Percentiles rank a stretch among this genome's conserved stretches.
Evolutionary conservation across 2,797 vertebrate genomes (phyloP).

Genomic region (Microctenopoma steveboyesi): DNA sequence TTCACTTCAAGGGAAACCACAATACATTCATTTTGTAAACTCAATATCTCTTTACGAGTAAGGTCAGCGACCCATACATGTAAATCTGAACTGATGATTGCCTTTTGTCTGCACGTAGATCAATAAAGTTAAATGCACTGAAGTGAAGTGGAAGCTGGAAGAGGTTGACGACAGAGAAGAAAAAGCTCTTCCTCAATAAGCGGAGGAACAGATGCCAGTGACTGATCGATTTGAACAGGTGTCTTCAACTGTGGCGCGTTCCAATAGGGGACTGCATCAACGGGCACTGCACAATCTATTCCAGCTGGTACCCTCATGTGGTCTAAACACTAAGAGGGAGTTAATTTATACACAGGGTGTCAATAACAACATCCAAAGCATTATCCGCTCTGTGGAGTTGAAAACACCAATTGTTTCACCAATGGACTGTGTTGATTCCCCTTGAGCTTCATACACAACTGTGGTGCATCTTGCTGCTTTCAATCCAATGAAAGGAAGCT

Average conservation of each 20-base stretch:
- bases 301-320: slow-evolving; percentile 64
- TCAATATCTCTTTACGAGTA: slow-evolving; percentile 90
- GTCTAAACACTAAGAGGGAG: slow-evolving; percentile 66
- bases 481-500: slow-evolving; percentile 10
- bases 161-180: slow-evolving; percentile 61
- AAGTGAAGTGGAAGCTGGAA: slow-evolving; percentile 55
- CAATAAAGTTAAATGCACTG: slow-evolving; percentile 91
- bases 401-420: slow-evolving; percentile 78
- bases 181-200: slow-evolving; percentile 45
- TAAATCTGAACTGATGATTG: slow-evolving; percentile 92
- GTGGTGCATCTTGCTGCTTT: slow-evolving; percentile 27
- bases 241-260: slow-evolving; percentile 61
- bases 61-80: slow-evolving; percentile 90
- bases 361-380: slow-evolving; percentile 76
- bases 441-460: slow-evolving; percentile 29
- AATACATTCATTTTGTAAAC: slow-evolving; percentile 90
- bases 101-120: slow-evolving; percentile 86
- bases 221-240: slow-evolving; percentile 72
- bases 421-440: slow-evolving; percentile 60
- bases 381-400: slow-evolving; percentile 75
- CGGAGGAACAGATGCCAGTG: slow-evolving; percentile 55
- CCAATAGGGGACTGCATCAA: slow-evolving; percentile 55
- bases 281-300: slow-evolving; percentile 53
- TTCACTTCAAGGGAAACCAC: slow-evolving; percentile 85
- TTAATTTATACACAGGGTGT: slow-evolving; percentile 76